These are phyloP conservation scores for Xanthorhoe designata DNA, from an alignment of 2,888 invertebrate genomes.

Conservation along the genomic window DNA sequence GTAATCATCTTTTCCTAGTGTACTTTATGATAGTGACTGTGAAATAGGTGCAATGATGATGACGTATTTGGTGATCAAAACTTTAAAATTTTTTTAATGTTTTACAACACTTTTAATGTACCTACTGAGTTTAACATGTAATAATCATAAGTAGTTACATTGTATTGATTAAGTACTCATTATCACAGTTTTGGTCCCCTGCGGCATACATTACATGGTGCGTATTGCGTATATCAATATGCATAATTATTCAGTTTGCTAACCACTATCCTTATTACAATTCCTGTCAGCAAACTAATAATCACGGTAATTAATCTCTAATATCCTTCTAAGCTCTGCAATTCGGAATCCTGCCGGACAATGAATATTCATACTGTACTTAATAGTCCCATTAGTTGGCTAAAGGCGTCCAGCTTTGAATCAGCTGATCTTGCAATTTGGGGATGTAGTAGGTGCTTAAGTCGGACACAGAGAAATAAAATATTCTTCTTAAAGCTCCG, in stretches of 20 bases:
- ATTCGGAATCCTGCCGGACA: slow-evolving; percentile 42
- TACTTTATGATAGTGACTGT: too few relatives aligned
- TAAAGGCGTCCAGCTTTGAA: slow-evolving; percentile 45
- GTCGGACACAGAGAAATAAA: not conserved
- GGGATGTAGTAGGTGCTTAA: not conserved
- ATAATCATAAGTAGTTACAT: not conserved
- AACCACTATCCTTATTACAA: slow-evolving; percentile 35
- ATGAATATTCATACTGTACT: slow-evolving; percentile 51
- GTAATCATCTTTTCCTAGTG: too few relatives aligned
- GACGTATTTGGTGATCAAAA: too few relatives aligned
- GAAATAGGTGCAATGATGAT: too few relatives aligned
- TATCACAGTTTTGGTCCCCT: slow-evolving; percentile 8
- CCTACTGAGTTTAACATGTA: not conserved
- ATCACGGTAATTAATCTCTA: slow-evolving; percentile 46
- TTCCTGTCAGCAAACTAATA: slow-evolving; percentile 44
- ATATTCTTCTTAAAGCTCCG: not conserved
- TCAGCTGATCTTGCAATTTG: slow-evolving; percentile 47
- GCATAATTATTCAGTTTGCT: slow-evolving; percentile 17
- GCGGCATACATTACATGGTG: slow-evolving; percentile 13
- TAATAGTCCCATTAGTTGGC: slow-evolving; percentile 52
- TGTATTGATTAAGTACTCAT: not conserved
- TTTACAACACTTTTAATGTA: too few relatives aligned
- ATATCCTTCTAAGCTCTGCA: slow-evolving; percentile 46
- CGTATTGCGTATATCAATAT: slow-evolving; percentile 14
- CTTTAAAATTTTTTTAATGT: too few relatives aligned